These are phyloP conservation scores for Eudyptes chrysolophus DNA, from an alignment of 2,113 vertebrate species.

Conservation along the genomic window DNA sequence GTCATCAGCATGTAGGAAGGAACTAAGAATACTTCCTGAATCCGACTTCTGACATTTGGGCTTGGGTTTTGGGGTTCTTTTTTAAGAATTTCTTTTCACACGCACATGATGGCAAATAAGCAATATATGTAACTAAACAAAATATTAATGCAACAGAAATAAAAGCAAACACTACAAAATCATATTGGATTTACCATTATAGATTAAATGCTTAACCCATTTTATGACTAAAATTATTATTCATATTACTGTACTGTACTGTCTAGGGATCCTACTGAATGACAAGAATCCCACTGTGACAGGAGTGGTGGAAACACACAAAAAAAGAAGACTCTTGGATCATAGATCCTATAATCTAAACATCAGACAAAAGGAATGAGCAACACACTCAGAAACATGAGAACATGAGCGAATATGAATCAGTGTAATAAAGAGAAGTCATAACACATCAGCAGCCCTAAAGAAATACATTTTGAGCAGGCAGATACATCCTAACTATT, in stretches of 20 bases:
- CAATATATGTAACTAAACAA: not conserved
- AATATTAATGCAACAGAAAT: not conserved
- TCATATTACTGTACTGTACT: not conserved
- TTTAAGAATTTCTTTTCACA: not conserved
- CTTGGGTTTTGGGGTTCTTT: not conserved
- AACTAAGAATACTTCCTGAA: not conserved
- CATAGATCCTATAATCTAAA: not conserved
- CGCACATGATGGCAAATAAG: not conserved
- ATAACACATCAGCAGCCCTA: not conserved
- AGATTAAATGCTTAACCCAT: not conserved
- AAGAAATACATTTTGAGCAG: not conserved
- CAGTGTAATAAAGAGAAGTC: not conserved
- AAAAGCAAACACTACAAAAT: not conserved
- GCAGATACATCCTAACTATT: not conserved
- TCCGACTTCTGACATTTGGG: not conserved
- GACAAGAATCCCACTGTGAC: not conserved
- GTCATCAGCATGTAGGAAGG: not conserved
- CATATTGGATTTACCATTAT: not conserved
- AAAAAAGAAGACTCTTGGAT: not conserved
- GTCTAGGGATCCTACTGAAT: not conserved
- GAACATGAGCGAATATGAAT: not conserved
- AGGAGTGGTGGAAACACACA: not conserved
- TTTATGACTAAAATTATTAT: not conserved
- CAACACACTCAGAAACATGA: not conserved
- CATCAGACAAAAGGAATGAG: not conserved